These are phyloP conservation scores for Drosophila seclusa DNA, from an alignment of 2,888 invertebrate genomes.

Conservation along the genomic window DNA sequence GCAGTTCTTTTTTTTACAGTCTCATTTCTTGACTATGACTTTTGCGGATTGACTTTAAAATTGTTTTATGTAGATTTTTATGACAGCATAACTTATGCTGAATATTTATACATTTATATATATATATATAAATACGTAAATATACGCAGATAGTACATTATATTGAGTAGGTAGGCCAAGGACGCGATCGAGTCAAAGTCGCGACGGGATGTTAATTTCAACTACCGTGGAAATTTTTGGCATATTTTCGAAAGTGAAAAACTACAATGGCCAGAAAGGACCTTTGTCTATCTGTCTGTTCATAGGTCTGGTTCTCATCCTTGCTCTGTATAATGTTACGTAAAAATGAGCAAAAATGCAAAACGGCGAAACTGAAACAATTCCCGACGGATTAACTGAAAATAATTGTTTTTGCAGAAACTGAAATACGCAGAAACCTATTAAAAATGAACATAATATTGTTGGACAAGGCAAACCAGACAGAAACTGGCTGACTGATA, in stretches of 20 bases:
- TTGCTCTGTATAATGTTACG: conserved; percentile 78
- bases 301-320: conserved; percentile 14
- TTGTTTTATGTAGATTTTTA: conserved; percentile 80
- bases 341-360: conserved; percentile 67
- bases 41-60: conserved; percentile 82
- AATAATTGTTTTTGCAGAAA: conserved; percentile 42
- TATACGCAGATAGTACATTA: neutral
- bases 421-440: conserved; percentile 61
- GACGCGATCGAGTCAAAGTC: conserved; percentile 35
- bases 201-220: conserved; percentile 72
- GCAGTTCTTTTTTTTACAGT: neutral
- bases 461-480: neutral
- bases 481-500: conserved; percentile 2
- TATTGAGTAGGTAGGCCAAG: conserved; percentile 65
- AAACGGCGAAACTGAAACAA: conserved; percentile 43
- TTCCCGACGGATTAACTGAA: conserved; percentile 52
- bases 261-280: conserved; percentile 58
- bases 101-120: conserved; percentile 24
- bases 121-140: neutral
- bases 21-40: conserved; percentile 45
- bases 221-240: conserved; percentile 71
- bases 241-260: conserved; percentile 68
- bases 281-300: conserved; percentile 9
- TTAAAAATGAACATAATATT: conserved; percentile 42
- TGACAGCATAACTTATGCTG: conserved; percentile 62